A percentile compares a stretch with the other conserved stretches of the same genome.
These are phyloP conservation scores for Epistrophe grossulariae DNA, from an alignment of 2,888 invertebrate species.

Conservation along the genomic window DNA sequence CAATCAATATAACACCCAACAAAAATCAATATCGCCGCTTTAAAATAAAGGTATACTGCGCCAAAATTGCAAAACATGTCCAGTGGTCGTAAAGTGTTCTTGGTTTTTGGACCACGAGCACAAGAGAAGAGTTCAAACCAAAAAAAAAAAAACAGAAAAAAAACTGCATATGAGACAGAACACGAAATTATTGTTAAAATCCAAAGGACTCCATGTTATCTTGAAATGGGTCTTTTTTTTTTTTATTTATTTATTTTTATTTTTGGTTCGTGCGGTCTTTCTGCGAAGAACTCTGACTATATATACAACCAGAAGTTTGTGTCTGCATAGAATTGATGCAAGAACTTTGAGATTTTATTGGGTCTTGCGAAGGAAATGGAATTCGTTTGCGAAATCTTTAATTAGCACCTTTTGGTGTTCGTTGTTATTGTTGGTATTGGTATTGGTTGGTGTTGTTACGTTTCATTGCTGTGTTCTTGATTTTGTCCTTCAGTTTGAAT, in stretches of 20 bases:
- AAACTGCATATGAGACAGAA: slow-evolving; percentile 36
- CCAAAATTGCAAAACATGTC: no score
- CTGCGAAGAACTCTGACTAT: background rate
- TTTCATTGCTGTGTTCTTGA: slow-evolving; percentile 11
- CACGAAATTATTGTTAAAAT: slow-evolving; percentile 71
- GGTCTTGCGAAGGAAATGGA: slow-evolving; percentile 51
- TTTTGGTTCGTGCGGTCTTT: background rate
- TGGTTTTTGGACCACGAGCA: no score
- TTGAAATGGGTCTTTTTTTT: slow-evolving; percentile 27
- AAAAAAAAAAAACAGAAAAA: no score
- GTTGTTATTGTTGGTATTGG: slow-evolving; percentile 8
- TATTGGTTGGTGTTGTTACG: slow-evolving; percentile 12
- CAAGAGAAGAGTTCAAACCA: no score
- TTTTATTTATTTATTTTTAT: background rate
- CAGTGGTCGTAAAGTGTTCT: no score
- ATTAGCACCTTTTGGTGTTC: slow-evolving; percentile 66
- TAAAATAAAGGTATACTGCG: no score
- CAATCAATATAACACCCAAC: no score
- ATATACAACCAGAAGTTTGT: slow-evolving; percentile 1
- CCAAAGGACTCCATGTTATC: slow-evolving; percentile 69
- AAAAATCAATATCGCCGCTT: no score
- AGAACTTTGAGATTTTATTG: slow-evolving; percentile 65
- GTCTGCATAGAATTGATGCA: slow-evolving; percentile 17
- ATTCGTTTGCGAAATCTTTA: slow-evolving; percentile 73
- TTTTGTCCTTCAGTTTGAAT: slow-evolving; percentile 36